A percentile compares a stretch with the other conserved stretches of the same genome.
phyloP scores from a whole-genome alignment of 2,888 invertebrate genomes.

The Mythimna loreyi region DNA sequence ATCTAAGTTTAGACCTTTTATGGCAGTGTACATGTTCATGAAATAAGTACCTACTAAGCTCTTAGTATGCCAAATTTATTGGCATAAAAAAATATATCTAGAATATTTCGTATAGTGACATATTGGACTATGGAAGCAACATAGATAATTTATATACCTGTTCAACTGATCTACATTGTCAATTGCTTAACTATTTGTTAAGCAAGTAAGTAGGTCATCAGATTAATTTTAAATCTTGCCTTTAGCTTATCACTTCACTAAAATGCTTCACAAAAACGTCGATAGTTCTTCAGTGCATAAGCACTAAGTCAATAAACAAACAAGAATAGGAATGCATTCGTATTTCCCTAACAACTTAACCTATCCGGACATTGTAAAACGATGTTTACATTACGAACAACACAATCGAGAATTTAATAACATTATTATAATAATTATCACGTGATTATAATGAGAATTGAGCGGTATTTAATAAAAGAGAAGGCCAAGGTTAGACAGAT shows the following conservation, averaged over 20 bases:
- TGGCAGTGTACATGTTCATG: too few species aligned
- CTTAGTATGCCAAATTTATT: too few species aligned
- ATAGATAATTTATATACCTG: too few species aligned
- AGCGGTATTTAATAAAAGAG: slow-evolving; percentile 16
- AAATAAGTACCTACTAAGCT: too few species aligned
- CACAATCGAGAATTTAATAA: background rate
- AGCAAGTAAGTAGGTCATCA: background rate
- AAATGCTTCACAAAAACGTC: background rate
- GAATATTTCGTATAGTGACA: too few species aligned
- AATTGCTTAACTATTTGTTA: background rate
- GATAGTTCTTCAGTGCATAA: background rate
- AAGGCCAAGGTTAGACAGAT: background rate
- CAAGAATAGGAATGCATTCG: background rate
- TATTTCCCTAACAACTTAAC: background rate
- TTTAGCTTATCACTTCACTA: background rate
- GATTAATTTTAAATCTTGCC: background rate
- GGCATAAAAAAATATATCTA: too few species aligned
- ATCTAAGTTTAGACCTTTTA: too few species aligned
- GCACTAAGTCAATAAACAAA: background rate
- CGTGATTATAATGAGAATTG: slow-evolving; percentile 20
- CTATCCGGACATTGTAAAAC: background rate
- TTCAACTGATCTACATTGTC: background rate
- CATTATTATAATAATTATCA: slow-evolving; percentile 4
- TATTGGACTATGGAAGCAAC: too few species aligned
- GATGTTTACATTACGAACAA: background rate